Evolutionary conservation across 2,888 invertebrate species (phyloP).

Genomic region (Nephrotoma flavescens): DNA sequence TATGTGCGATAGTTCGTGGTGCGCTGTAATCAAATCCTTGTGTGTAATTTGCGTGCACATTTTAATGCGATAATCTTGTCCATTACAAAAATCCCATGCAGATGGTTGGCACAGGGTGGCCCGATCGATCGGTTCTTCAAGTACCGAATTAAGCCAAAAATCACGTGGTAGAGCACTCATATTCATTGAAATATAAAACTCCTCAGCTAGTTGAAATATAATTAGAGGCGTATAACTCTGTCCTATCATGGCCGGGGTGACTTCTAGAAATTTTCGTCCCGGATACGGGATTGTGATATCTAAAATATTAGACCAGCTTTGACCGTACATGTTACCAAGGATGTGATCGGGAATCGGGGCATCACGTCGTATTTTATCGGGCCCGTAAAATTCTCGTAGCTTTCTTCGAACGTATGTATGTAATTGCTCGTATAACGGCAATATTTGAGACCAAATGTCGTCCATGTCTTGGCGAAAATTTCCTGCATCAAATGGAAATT

Average conservation of each 20-base stretch:
- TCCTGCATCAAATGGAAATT: conserved; percentile 66
- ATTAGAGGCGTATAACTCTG: conserved; percentile 75
- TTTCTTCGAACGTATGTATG: conserved; percentile 81
- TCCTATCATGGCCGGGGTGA: conserved; percentile 65
- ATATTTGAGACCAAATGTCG: conserved; percentile 68
- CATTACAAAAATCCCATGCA: conserved; percentile 89
- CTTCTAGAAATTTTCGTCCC: conserved; percentile 66
- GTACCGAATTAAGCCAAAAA: conserved; percentile 77
- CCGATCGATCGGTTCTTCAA: conserved; percentile 64
- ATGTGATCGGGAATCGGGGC: conserved; percentile 77
- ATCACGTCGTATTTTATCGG: conserved; percentile 60
- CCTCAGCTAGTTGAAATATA: conserved; percentile 78
- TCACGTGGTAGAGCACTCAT: conserved; percentile 72
- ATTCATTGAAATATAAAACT: conserved; percentile 82
- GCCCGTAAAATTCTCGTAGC: conserved; percentile 69
- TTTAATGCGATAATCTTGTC: conserved; percentile 75
- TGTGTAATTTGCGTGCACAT: conserved; percentile 76
- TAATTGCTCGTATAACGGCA: conserved; percentile 72
- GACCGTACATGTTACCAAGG: conserved; percentile 82
- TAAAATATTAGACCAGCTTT: conserved; percentile 71
- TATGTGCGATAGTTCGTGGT: conserved; percentile 86
- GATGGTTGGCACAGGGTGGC: conserved; percentile 78
- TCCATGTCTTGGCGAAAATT: conserved; percentile 66
- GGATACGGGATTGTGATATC: conserved; percentile 75
- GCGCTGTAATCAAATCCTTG: conserved; percentile 74